Evolutionary conservation across 1,140 invertebrate genomes (phyloP).

Genomic region (Oryzaephilus surinamensis): DNA sequence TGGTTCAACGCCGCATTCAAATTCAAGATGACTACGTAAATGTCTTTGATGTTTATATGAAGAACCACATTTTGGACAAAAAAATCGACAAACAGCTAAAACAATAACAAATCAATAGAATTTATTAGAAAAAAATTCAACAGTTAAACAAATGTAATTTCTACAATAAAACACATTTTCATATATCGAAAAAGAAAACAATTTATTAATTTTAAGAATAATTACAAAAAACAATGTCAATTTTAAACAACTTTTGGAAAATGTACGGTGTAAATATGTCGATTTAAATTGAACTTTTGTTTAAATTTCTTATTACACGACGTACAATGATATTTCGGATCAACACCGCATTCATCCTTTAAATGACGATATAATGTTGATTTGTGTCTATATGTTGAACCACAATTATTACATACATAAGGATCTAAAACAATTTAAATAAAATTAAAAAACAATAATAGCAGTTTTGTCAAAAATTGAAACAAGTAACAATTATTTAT

Average conservation of each 20-base stretch:
- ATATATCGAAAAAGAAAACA: no score
- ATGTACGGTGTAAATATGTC: no score
- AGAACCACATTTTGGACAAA: conserved; percentile 1
- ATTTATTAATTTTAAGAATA: no score
- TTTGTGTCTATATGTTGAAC: conserved; percentile 17
- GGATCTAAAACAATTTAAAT: conserved; percentile 5
- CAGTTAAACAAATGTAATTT: no score
- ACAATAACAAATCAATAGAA: no score
- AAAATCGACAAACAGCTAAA: no score
- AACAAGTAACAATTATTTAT: no score
- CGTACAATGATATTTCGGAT: conserved; percentile 38
- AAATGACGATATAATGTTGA: conserved; percentile 36
- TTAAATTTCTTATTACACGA: conserved; percentile 25
- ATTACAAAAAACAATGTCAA: no score
- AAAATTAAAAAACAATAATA: conserved; percentile 1
- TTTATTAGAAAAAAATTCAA: no score
- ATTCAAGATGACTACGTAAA: conserved; percentile 33
- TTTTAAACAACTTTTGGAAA: no score
- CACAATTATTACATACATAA: conserved; percentile 18
- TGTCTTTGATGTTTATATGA: conserved; percentile 15
- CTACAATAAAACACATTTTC: no score
- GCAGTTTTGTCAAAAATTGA: no score
- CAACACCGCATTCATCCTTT: conserved; percentile 52
- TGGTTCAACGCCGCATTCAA: conserved; percentile 38
- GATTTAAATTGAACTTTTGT: conserved; percentile 25